Conservation (phyloP, 2,113 vertebrate species). For the Phalacrocorax pelagicus region DNA sequence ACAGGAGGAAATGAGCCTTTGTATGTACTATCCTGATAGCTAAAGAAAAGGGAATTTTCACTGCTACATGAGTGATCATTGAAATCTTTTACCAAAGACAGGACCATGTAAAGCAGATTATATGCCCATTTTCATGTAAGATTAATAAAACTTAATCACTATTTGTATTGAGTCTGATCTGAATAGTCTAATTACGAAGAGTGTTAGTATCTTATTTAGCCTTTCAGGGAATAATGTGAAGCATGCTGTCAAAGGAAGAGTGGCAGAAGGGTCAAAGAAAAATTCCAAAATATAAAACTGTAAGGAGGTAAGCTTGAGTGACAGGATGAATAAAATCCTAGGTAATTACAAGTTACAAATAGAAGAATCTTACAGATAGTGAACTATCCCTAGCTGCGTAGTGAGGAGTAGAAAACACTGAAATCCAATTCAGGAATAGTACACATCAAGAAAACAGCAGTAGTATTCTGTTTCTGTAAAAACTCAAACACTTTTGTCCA, state of each 20-base stretch:
- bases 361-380: neutral
- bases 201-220: neutral
- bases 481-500: constrained; percentile 54
- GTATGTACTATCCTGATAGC: neutral
- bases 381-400: neutral
- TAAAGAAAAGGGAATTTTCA: neutral
- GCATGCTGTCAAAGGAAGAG: neutral
- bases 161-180: neutral
- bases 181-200: neutral
- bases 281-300: neutral
- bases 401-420: constrained; percentile 30
- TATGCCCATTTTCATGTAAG: neutral
- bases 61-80: neutral
- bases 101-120: neutral
- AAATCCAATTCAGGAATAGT: constrained; percentile 36
- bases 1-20: neutral
- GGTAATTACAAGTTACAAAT: neutral
- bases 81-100: neutral
- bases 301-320: neutral
- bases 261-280: neutral
- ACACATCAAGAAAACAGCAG: constrained; percentile 44
- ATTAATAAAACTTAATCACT: neutral
- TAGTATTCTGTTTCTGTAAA: constrained; percentile 23
- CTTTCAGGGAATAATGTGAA: neutral
- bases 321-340: neutral